Evolutionary conservation across 2,113 vertebrate genomes (phyloP).

Genomic region (Oostethus manadensis): DNA sequence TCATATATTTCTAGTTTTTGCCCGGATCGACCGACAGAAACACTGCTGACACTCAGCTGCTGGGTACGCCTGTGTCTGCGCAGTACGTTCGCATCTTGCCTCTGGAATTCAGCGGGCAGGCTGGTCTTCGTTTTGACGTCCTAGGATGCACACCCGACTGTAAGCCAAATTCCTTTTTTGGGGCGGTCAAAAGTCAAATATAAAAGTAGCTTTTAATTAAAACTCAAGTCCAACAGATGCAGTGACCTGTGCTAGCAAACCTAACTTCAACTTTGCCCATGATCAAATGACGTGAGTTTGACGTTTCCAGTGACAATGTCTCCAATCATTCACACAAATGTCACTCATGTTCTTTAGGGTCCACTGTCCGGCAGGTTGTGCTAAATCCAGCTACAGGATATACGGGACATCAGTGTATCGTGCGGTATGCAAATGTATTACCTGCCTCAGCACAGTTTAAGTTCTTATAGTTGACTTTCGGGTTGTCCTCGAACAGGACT

Average conservation of each 20-base stretch:
- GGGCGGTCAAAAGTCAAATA: background rate
- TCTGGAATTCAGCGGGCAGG: conserved; percentile 47
- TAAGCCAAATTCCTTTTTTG: conserved; percentile 30
- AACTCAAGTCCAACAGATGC: conserved; percentile 59
- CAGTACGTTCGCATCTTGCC: conserved; percentile 64
- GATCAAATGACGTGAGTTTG: conserved; percentile 63
- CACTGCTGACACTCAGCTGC: conserved; percentile 62
- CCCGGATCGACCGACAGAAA: conserved; percentile 58
- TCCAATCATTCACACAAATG: background rate
- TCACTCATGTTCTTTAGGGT: conserved; percentile 48
- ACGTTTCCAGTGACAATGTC: background rate
- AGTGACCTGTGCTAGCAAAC: conserved; percentile 53
- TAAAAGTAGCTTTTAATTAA: background rate
- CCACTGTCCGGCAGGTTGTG: conserved; percentile 72
- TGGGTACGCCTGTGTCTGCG: conserved; percentile 65
- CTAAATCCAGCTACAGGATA: conserved; percentile 42
- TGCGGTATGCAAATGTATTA: conserved; percentile 52
- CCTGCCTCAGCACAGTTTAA: background rate
- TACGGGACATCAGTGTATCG: conserved; percentile 65
- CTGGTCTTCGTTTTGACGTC: conserved; percentile 70
- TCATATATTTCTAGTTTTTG: conserved; percentile 49
- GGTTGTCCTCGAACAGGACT: conserved; percentile 59
- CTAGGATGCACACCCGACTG: conserved; percentile 73
- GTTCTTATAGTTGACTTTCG: background rate
- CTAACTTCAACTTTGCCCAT: conserved; percentile 51